Conservation (phyloP, 2,797 vertebrate species). For the Leuciscus waleckii region DNA sequence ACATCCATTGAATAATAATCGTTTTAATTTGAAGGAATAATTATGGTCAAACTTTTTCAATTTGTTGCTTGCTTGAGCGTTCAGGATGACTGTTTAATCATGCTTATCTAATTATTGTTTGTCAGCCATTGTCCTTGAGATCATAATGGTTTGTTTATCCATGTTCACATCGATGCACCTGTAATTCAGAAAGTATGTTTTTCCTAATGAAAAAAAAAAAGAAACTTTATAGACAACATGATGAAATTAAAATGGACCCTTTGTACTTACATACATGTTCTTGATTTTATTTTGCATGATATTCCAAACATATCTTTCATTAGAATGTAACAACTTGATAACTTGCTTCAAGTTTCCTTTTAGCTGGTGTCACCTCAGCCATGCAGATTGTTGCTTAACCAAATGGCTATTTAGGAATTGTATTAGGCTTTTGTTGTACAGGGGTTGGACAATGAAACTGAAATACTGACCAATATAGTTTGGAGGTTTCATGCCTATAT, state of each 20-base stretch:
- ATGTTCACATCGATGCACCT: conserved; percentile 19
- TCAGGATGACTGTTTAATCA: conserved; percentile 42
- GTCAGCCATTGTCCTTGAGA: conserved; percentile 46
- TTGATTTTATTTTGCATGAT: neutral
- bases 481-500: neutral
- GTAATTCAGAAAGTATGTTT: conserved; percentile 2
- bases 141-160: conserved; percentile 46
- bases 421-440: neutral
- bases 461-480: neutral
- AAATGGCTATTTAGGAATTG: neutral
- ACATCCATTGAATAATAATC: conserved; percentile 46
- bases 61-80: conserved; percentile 33
- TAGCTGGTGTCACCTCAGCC: neutral
- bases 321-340: neutral
- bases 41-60: conserved; percentile 49
- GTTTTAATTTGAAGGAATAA: conserved; percentile 47
- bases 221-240: too few relatives aligned
- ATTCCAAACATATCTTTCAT: neutral
- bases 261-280: neutral
- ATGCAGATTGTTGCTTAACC: neutral
- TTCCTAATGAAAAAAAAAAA: neutral
- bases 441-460: neutral
- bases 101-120: conserved; percentile 49
- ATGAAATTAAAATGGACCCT: neutral
- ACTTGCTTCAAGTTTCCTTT: conserved; percentile 15